Evolutionary conservation across 64 coral and sea anemone species (phyloP), one percentile per base, ranked within the genome.

Genomic region (Platygyra sinensis): DNA sequence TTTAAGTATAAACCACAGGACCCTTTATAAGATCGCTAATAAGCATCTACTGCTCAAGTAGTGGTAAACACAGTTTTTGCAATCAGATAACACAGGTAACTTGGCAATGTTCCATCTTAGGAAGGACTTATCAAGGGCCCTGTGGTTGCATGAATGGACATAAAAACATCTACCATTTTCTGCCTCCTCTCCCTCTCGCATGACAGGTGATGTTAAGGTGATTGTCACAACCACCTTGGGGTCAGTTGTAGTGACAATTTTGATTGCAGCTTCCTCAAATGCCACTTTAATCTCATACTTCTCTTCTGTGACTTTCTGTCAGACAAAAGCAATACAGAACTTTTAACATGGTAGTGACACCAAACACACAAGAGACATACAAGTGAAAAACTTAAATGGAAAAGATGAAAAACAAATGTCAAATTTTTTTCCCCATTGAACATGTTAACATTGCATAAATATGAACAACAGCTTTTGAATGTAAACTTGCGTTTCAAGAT

Each of bases 291-390:
- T 71, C 29, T 99, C 97, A 52, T 99, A 99, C 78, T 99, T 99
- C 72, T 99, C 97, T 61, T 99, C 97, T 67, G 94, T 96, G 57
- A 99, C 97, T 86, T 95, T 99, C 97, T 99, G 77, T 52, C 31
- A 74, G 7, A 52, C 28, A 75, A 91, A 82, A 19, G 31, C 19
- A 32, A 20, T 74, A 52, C 22, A 52, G 16, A 57, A 16, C 11
- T 57, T 12, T 57, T 57, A 57, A 14, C 11, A 16, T 57, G 54
- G n/a, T 28, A 73, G 11, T 30, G 64, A 25, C 29, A 62, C 33
- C 8, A 49, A 73, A 5, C 38, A 57, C 30, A 55, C 39, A 17
- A 72, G 54, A 16, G 54, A 2, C 54, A 10, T 12, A 57, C 6
- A 57, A 57, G 3, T 3, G 33, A 36, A 36, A 36, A 36, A 36